Evolutionary conservation across 92 coral and sea anemone genomes (phyloP).

Genomic region (Bergia puertoricense): DNA sequence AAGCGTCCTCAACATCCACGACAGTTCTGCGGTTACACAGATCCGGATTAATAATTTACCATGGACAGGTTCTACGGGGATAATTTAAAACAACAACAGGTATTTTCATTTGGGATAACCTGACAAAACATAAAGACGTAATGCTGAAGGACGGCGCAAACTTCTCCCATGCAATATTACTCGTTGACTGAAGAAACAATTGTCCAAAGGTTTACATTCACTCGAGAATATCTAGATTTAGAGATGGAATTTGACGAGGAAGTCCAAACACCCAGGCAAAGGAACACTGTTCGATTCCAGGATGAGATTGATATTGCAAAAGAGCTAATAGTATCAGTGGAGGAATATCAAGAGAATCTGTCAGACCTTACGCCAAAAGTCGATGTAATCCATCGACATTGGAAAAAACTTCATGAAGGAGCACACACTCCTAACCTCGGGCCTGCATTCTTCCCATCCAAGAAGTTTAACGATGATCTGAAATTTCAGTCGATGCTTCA

Average conservation of each 20-base stretch:
- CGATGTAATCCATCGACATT: constrained; percentile 28
- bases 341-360: constrained; percentile 17
- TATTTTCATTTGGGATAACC: not conserved
- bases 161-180: constrained; percentile 38
- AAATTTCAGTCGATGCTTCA: constrained; percentile 43
- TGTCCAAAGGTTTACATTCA: constrained; percentile 23
- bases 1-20: not conserved
- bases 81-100: constrained; percentile 12
- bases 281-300: constrained; percentile 29
- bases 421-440: constrained; percentile 30
- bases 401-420: constrained; percentile 41
- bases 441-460: constrained; percentile 31
- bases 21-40: constrained; percentile 8
- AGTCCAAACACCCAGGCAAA: constrained; percentile 2
- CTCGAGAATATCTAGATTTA: constrained; percentile 15
- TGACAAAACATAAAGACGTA: constrained; percentile 8
- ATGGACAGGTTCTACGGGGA: constrained; percentile 5
- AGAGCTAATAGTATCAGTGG: constrained; percentile 21
- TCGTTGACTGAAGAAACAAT: constrained; percentile 34
- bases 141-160: not conserved
- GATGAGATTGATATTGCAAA: constrained; percentile 39
- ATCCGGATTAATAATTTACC: constrained; percentile 16
- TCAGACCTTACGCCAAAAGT: constrained; percentile 29
- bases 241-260: constrained; percentile 43
- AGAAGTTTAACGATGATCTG: constrained; percentile 37